Base-by-base conservation (phyloP, 2,113 vertebrate species). In the Hemichromis elongatus region DNA sequence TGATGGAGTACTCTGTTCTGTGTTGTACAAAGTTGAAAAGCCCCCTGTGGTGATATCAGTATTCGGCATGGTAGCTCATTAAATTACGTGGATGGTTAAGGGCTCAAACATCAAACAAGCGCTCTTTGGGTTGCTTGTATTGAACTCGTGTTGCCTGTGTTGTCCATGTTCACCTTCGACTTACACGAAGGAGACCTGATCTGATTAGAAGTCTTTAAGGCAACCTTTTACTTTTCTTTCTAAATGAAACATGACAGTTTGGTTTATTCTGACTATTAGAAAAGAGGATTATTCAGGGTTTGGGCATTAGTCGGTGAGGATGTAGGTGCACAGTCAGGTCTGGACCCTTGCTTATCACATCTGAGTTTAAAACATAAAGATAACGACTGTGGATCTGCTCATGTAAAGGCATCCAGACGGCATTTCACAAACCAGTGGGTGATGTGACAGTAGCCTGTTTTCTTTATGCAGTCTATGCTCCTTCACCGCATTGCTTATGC, bases 41-140 rank as follows among this genome's bases (percentile, higher is more conserved):
- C 57, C 79, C 81, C 90, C 86, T 14, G 11, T 73, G 89, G 88
- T 81, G 42, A 83, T 87, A 68, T 92, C 88, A 84, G 80, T 87
- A 86, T 91, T 75, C 24, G 6, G 50, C 84, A 53, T 37, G 78
- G 86, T 83, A 80, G 92, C 93, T 94, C 92, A 92, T 94, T 94
- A 94, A 77, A 88, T 81, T 79, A 83, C 2, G 9, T 79, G 75
- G 80, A 85, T 94, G 81, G 83, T 94, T 92, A 87, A 79, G 33
- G 77, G 66, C 55, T 54, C 77, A 82, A 79, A 90, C 88, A 93
- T 93, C 92, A 94, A 93, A 93, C 86, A 75, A 47, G 47, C 26
- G 1, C 73, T 59, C 77, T 57, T 70, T 83, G 52, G 81, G 78
- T 80, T 87, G 80, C 87, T 21, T 80, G 77, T 56, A 33, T 70